phyloP scores from a whole-genome alignment of 2,113 vertebrate genomes.

The Pachypanchax playfairii region DNA sequence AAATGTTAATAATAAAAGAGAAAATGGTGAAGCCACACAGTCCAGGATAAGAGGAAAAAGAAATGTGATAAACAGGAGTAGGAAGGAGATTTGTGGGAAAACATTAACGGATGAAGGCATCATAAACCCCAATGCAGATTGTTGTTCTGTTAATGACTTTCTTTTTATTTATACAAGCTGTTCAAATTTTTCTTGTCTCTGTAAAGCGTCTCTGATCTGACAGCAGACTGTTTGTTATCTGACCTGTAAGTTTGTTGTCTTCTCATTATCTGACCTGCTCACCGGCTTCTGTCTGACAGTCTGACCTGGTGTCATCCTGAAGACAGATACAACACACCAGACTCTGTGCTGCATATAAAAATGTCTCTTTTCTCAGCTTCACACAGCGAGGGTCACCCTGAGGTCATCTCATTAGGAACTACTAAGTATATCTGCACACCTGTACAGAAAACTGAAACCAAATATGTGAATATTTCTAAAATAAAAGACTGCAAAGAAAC shows the following conservation, averaged over 20 bases:
- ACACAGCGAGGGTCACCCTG: conserved; percentile 20
- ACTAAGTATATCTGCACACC: conserved; percentile 26
- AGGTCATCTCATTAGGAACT: conserved; percentile 41
- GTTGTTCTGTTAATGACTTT: neutral
- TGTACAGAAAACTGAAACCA: conserved; percentile 14
- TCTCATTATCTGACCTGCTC: conserved; percentile 23
- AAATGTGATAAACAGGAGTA: neutral
- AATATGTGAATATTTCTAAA: conserved; percentile 7
- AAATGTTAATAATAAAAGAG: neutral
- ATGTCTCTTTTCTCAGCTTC: conserved; percentile 6
- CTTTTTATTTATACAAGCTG: neutral
- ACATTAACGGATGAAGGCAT: neutral
- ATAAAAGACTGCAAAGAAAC: conserved; percentile 15
- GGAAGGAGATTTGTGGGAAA: neutral
- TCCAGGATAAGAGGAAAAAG: neutral
- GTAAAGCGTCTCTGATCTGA: neutral
- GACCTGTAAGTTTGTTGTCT: conserved; percentile 6
- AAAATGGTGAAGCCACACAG: neutral
- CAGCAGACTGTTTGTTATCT: neutral
- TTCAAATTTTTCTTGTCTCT: neutral
- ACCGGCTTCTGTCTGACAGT: neutral
- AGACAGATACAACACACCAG: conserved; percentile 11
- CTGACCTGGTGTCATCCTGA: conserved; percentile 11
- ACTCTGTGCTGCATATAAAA: neutral
- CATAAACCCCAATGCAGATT: neutral